These are phyloP conservation scores for Rhinolophus sinicus DNA, from an alignment of 2,113 vertebrate genomes.

Conservation along the genomic window DNA sequence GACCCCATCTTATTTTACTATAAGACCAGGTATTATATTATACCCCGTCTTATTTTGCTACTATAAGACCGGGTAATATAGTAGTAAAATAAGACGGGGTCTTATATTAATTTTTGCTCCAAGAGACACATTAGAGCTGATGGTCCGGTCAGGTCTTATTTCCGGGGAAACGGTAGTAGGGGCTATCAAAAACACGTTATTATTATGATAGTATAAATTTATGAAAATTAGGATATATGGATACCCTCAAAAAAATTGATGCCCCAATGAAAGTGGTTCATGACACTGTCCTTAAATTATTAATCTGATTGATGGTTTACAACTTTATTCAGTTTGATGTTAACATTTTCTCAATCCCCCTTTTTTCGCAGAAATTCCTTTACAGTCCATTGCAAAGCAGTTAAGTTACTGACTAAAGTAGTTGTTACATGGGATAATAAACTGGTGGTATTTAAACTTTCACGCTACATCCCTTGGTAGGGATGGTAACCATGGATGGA, in stretches of 20 bases:
- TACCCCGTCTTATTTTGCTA: too few species aligned
- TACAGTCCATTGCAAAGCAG: neutral
- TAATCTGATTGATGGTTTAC: neutral
- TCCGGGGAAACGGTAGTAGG: neutral
- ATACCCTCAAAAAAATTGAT: neutral
- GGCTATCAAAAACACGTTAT: neutral
- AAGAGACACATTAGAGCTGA: too few species aligned
- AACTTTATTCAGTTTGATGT: neutral
- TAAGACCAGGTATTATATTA: too few species aligned
- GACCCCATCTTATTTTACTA: too few species aligned
- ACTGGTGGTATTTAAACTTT: neutral
- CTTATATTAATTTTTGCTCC: too few species aligned
- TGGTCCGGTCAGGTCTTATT: too few species aligned
- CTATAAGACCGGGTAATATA: too few species aligned
- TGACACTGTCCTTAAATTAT: neutral
- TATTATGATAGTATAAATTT: neutral
- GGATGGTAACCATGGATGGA: neutral
- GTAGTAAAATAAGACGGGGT: too few species aligned
- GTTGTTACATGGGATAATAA: neutral
- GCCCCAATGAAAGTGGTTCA: neutral
- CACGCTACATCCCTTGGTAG: neutral
- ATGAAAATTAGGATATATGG: neutral
- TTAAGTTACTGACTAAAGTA: neutral
- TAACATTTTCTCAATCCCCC: neutral
- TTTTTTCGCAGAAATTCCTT: neutral